Percentiles rank a stretch among this genome's conserved stretches.
Conservation (phyloP, 2,888 invertebrate species). For the Diaperis boleti region DNA sequence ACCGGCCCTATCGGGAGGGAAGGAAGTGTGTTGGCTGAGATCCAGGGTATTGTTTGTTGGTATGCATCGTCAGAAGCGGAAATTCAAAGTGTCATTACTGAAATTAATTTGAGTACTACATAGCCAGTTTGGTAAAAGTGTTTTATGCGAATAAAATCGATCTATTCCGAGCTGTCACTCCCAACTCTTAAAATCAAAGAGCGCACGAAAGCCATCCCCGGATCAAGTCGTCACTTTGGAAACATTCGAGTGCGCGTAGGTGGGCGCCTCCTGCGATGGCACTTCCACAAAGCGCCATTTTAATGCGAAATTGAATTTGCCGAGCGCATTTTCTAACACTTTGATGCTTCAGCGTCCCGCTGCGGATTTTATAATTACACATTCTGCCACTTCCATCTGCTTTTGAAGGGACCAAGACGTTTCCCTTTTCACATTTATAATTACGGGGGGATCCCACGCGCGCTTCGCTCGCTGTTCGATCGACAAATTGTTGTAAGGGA, state of each 20-base stretch:
- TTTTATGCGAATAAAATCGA: no score
- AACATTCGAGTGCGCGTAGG: conserved; percentile 31
- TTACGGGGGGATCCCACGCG: conserved; percentile 10
- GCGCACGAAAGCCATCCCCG: conserved; percentile 2
- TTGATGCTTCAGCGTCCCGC: conserved; percentile 63
- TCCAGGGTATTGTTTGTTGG: conserved; percentile 2
- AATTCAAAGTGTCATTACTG: no score
- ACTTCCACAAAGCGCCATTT: conserved; percentile 60
- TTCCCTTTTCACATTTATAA: conserved; percentile 34
- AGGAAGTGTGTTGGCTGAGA: conserved; percentile 25
- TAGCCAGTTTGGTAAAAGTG: no score
- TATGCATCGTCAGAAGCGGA: neutral
- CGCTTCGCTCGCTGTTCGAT: neutral
- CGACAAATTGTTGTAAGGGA: no score
- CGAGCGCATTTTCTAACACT: conserved; percentile 63
- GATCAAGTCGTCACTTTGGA: conserved; percentile 19
- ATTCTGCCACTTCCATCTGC: conserved; percentile 53
- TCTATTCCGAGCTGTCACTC: neutral
- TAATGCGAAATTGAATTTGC: conserved; percentile 64
- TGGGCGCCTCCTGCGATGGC: conserved; percentile 55
- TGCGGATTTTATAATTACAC: conserved; percentile 62
- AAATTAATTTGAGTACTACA: no score
- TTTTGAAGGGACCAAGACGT: conserved; percentile 51
- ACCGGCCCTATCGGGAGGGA: neutral
- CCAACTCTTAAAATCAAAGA: conserved; percentile 12